Evolutionary conservation across 2,888 invertebrate species (phyloP).

Genomic region (Xestoiulus laeticollis): DNA sequence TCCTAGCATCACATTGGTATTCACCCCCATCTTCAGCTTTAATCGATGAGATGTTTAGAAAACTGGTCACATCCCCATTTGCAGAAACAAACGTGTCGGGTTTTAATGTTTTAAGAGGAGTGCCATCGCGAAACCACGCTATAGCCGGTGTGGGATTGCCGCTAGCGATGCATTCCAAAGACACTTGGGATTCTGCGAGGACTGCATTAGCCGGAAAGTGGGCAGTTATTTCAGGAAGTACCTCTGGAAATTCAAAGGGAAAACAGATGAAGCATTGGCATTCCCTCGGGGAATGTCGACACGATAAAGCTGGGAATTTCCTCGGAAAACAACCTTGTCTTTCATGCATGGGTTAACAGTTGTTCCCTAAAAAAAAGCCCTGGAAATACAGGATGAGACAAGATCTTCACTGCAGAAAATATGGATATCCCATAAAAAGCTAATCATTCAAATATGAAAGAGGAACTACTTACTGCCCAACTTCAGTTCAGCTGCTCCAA

Average conservation of each 20-base stretch:
- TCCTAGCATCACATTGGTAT: constrained; percentile 49
- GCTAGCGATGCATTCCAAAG: constrained; percentile 50
- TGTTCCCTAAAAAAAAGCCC: too few species aligned
- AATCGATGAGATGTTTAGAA: constrained; percentile 49
- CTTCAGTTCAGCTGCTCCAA: constrained; percentile 49
- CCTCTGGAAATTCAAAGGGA: constrained; percentile 47
- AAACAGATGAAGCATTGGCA: neutral
- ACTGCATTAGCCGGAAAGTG: constrained; percentile 50
- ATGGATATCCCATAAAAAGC: too few species aligned
- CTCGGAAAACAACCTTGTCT: neutral
- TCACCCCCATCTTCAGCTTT: constrained; percentile 50
- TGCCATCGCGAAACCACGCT: constrained; percentile 44
- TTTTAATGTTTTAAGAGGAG: neutral
- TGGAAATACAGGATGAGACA: too few species aligned
- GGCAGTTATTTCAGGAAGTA: constrained; percentile 46
- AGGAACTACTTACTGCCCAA: constrained; percentile 52
- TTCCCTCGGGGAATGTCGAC: neutral
- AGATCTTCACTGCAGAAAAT: too few species aligned
- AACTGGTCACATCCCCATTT: constrained; percentile 50
- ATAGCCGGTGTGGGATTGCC: constrained; percentile 51
- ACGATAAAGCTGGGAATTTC: neutral
- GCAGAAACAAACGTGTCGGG: constrained; percentile 21
- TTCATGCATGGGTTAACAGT: neutral
- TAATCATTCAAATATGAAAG: too few species aligned
- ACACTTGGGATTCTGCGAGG: constrained; percentile 45